A percentile compares a stretch with the other conserved stretches of the same genome.
phyloP scores from a whole-genome alignment of 2,888 invertebrate species.

The Horisme vitalbata region DNA sequence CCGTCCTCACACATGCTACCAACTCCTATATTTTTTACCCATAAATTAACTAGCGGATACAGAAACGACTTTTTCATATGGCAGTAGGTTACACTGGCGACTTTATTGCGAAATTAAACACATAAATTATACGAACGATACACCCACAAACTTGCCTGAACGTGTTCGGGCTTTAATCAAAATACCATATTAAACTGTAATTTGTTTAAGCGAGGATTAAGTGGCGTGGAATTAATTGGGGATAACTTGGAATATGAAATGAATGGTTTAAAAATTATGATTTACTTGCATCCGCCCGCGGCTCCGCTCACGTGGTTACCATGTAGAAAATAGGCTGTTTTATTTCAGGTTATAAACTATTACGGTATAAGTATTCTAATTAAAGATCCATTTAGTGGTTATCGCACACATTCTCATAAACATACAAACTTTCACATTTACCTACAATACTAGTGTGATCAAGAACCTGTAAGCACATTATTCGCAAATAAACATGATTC shows the following conservation, averaged over 20 bases:
- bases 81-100: slow-evolving; percentile 64
- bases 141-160: slow-evolving; percentile 35
- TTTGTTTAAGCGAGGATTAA: slow-evolving; percentile 16
- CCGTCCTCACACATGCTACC: slow-evolving; percentile 40
- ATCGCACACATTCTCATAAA: too few relatives aligned
- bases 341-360: too few relatives aligned
- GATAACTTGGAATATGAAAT: slow-evolving; percentile 9
- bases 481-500: too few relatives aligned
- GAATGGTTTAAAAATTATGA: slow-evolving; percentile 5
- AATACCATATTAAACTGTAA: slow-evolving; percentile 24
- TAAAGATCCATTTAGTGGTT: too few relatives aligned
- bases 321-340: too few relatives aligned
- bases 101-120: slow-evolving; percentile 76
- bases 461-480: too few relatives aligned
- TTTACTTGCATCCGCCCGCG: too few relatives aligned
- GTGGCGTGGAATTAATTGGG: slow-evolving; percentile 9
- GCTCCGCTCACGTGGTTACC: too few relatives aligned
- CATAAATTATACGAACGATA: slow-evolving; percentile 66
- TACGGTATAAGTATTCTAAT: too few relatives aligned
- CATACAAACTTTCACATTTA: too few relatives aligned
- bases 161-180: slow-evolving; percentile 27
- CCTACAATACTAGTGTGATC: too few relatives aligned
- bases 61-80: slow-evolving; percentile 73
- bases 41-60: slow-evolving; percentile 69
- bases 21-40: slow-evolving; percentile 64